These are phyloP conservation scores for Oreotragus oreotragus DNA, from an alignment of 2,113 vertebrate species.

Conservation along the genomic window DNA sequence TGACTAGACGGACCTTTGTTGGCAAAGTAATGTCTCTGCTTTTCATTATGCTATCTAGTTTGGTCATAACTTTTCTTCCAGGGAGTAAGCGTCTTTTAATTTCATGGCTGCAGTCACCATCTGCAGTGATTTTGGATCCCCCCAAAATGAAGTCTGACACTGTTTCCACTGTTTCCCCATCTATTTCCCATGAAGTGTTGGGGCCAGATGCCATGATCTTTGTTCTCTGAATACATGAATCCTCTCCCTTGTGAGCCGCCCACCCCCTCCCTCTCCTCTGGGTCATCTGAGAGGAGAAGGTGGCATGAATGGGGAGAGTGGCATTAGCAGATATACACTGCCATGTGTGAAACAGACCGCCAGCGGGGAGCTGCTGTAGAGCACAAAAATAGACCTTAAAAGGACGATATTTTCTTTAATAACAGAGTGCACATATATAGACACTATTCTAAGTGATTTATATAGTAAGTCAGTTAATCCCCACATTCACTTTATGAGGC, in stretches of 20 bases:
- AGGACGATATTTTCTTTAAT: not conserved
- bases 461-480: not conserved
- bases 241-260: not conserved
- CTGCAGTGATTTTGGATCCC: no score
- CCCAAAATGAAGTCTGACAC: no score
- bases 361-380: not conserved
- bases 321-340: rapidly evolving
- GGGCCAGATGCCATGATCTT: no score
- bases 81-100: no score
- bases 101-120: no score
- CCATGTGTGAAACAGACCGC: not conserved
- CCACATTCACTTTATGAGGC: not conserved
- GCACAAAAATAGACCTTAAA: not conserved
- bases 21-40: no score
- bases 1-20: no score
- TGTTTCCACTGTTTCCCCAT: no score
- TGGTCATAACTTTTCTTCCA: no score
- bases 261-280: not conserved
- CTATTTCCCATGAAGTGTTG: no score
- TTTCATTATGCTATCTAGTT: no score
- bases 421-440: not conserved
- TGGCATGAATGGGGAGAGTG: not conserved
- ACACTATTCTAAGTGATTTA: not conserved
- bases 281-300: not conserved
- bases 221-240: not conserved